Conservation (phyloP, 2,113 vertebrate genomes). For the Danio rerio region GRCz12tu NC_133183.1:17456501-17457000, state of each 20-base stretch:
- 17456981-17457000: background rate
- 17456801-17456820: constrained; percentile 30
- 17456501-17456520: no score
- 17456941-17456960: background rate
- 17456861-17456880: constrained; percentile 36
- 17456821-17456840: constrained; percentile 25
- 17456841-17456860: constrained; percentile 31
- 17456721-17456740: constrained; percentile 27
- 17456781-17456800: constrained; percentile 33
- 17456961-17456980: constrained; percentile 5
- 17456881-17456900: constrained; percentile 4
- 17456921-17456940: constrained; percentile 8
- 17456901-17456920: background rate
- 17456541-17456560: no score
- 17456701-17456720: constrained; percentile 21
- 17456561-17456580: no score
- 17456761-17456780: constrained; percentile 27
- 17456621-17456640: background rate
- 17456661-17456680: background rate
- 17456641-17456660: background rate
- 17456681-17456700: constrained; percentile 6
- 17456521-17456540: no score
- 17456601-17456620: background rate
- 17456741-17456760: constrained; percentile 33
- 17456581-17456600: background rate